A percentile compares a stretch with the other conserved stretches of the same genome.
Evolutionary conservation across 1,140 invertebrate genomes (phyloP).

Genomic region (Drosophila kikkawai): DNA sequence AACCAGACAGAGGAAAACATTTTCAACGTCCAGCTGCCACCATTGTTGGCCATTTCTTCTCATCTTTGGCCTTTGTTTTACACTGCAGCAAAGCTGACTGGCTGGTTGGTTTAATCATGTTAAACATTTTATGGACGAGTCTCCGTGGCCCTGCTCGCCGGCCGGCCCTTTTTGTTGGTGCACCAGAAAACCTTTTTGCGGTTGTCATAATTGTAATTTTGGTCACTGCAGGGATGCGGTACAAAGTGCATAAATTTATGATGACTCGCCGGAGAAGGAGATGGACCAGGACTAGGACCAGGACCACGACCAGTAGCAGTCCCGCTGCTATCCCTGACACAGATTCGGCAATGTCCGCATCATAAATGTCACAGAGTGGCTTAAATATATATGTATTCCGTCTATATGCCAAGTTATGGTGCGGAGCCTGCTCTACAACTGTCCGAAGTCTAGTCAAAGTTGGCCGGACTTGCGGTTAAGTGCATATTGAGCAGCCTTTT

Average conservation of each 20-base stretch:
- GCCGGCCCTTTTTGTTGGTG: slow-evolving; percentile 67
- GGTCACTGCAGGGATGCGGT: slow-evolving; percentile 73
- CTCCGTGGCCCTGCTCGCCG: slow-evolving; percentile 17
- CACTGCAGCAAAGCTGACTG: slow-evolving; percentile 12
- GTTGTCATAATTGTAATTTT: slow-evolving; percentile 84
- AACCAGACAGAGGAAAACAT: not conserved
- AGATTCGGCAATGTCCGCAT: slow-evolving; percentile 58
- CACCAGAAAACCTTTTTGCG: slow-evolving; percentile 81
- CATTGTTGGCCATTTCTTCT: slow-evolving; percentile 20
- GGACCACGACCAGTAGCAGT: not conserved
- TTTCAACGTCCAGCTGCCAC: not conserved
- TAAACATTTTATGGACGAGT: slow-evolving; percentile 77
- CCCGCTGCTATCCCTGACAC: slow-evolving; percentile 56
- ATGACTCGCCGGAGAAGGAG: slow-evolving; percentile 44
- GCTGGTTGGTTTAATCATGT: slow-evolving; percentile 71
- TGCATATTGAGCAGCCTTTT: slow-evolving; percentile 58
- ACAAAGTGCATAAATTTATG: slow-evolving; percentile 79
- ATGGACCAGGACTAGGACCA: slow-evolving; percentile 15
- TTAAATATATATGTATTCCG: slow-evolving; percentile 44
- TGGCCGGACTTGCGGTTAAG: slow-evolving; percentile 60
- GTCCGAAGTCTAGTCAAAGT: slow-evolving; percentile 51
- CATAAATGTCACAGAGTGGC: slow-evolving; percentile 64
- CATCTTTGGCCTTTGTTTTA: slow-evolving; percentile 15
- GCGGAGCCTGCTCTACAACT: slow-evolving; percentile 57
- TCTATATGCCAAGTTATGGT: slow-evolving; percentile 34